Base-by-base conservation (phyloP, 2,797 vertebrate species). In the Sparus aurata region DNA sequence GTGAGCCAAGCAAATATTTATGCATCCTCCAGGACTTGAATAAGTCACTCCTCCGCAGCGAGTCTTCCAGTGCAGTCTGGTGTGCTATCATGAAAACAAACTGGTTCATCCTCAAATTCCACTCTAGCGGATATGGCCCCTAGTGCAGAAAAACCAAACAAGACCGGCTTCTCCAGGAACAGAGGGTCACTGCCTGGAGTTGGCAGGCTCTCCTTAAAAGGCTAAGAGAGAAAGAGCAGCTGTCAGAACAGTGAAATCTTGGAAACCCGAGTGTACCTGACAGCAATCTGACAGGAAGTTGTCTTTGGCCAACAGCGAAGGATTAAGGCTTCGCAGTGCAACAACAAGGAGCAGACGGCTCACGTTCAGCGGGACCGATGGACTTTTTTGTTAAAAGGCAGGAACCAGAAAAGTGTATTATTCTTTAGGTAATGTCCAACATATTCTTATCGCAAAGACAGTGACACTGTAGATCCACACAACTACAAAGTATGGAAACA, bases 101-200 rank as follows among this genome's bases (percentile, higher is more conserved):
- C 88, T 41, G 78, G 83, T 90, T 84, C 89, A 70, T 88, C 88
- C 86, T 91, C 84, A 64, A 77, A 91, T 92, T 89, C 86, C 87
- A 74, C 74, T 85, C 63, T 16, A 75, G 87, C 75, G 80, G 91
- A 93, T 90, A 69, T 85, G 83, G 82, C 80, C 90, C 84, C 85
- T 59, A 75, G 74, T 83, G 80, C 86, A 79, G 87, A 84, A 82
- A 91, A 89, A 88, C 89, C 89, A 93, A 91, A 94, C 89, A 92
- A 77, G 82, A 83, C 76, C 3, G 55, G 67, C 80, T 86, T 77
- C 85, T 89, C 66, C 79, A 82, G 91, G 84, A 93, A 91, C 77
- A 78, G 69, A 64, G 89, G 91, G 88, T 92, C 87, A 83, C 54
- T 76, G 85, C 77, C 72, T 83, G 63, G 81, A 87, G 71, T 77